These are phyloP conservation scores for Microctenopoma stevenorrisi DNA, from an alignment of 2,797 vertebrate species.

Conservation along the genomic window DNA sequence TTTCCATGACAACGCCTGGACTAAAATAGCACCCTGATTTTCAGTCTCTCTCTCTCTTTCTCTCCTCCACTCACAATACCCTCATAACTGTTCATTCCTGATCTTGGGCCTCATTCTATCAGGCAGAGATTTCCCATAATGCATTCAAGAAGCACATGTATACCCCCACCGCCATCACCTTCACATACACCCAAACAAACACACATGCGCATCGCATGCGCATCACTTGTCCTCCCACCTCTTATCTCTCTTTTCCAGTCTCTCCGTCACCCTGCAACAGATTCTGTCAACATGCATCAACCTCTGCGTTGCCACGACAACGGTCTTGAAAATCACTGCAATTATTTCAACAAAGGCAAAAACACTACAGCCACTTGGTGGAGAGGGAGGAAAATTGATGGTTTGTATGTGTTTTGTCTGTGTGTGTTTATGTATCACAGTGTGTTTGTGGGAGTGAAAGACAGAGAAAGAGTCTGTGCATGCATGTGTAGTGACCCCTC, in stretches of 20 bases:
- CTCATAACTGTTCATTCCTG: conserved; percentile 71
- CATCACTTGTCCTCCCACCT: conserved; percentile 69
- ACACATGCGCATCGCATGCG: background rate
- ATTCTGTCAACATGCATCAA: conserved; percentile 81
- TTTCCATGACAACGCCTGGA: conserved; percentile 86
- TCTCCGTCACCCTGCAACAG: conserved; percentile 73
- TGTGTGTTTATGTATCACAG: conserved; percentile 7
- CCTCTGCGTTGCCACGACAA: conserved; percentile 73
- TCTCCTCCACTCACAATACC: conserved; percentile 47
- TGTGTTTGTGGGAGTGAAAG: conserved; percentile 20
- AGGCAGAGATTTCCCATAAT: conserved; percentile 61
- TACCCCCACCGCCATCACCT: background rate
- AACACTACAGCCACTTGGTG: conserved; percentile 64
- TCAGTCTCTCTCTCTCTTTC: conserved; percentile 31
- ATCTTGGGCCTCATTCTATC: conserved; percentile 63
- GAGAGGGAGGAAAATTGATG: conserved; percentile 20
- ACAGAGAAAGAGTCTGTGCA: conserved; percentile 14
- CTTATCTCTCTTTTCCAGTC: conserved; percentile 78
- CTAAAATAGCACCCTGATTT: conserved; percentile 83
- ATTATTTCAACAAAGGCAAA: conserved; percentile 79
- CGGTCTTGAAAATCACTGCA: conserved; percentile 74
- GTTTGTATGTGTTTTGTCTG: conserved; percentile 9
- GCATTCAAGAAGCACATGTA: conserved; percentile 59
- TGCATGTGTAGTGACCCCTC: conserved; percentile 62
- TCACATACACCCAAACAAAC: conserved; percentile 9